phyloP scores from a whole-genome alignment of 1,140 invertebrate species.

The Centruroides vittatus region DNA sequence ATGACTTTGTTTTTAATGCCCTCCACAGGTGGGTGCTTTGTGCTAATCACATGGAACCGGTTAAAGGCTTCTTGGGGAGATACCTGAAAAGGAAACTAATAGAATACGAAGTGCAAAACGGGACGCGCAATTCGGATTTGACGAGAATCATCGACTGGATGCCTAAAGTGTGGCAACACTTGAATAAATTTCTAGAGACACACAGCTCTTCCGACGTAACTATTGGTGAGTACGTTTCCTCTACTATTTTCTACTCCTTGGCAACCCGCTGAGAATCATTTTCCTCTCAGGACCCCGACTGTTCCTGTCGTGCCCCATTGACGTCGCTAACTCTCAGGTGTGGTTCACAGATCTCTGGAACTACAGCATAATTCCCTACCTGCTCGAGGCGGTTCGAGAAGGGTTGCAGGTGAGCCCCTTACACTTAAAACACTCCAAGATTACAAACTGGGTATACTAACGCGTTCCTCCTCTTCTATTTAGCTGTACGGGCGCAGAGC shows the following conservation, averaged over 20 bases:
- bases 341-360: conserved; percentile 99
- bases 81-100: conserved; percentile 75
- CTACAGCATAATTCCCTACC: conserved; percentile 86
- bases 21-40: conserved; percentile 54
- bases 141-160: conserved; percentile 84
- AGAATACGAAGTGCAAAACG: conserved; percentile 62
- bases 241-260: no score
- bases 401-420: conserved; percentile 45
- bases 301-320: conserved; percentile 57
- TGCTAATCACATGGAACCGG: conserved; percentile 94
- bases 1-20: background rate
- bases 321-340: conserved; percentile 54
- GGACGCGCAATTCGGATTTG: conserved; percentile 54
- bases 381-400: conserved; percentile 83
- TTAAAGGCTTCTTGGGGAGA: conserved; percentile 82
- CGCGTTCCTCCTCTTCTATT: conserved; percentile 6
- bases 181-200: conserved; percentile 92
- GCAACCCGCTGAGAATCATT: no score
- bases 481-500: conserved; percentile 39
- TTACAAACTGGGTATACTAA: no score
- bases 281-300: conserved; percentile 42
- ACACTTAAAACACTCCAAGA: no score
- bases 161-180: conserved; percentile 80
- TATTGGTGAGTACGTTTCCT: conserved; percentile 46
- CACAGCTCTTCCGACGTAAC: conserved; percentile 93